These are phyloP conservation scores for Microplitis deprimator DNA, from an alignment of 2,888 invertebrate species.

Conservation along the genomic window DNA sequence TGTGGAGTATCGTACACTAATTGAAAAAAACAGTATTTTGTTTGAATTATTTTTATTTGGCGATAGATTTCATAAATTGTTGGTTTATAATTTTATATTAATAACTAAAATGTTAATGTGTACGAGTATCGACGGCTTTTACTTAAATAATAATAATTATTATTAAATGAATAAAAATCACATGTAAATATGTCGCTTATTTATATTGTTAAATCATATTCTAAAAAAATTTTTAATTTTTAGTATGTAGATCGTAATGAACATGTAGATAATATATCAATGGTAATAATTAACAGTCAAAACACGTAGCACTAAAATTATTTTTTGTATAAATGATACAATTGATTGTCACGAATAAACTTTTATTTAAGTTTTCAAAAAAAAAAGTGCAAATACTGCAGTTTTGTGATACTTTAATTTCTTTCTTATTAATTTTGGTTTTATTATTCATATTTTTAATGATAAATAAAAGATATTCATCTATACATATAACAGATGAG, in stretches of 20 bases:
- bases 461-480: neutral
- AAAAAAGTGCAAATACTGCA: neutral
- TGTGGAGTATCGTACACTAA: too few relatives aligned
- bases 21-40: neutral
- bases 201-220: neutral
- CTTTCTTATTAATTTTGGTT: neutral
- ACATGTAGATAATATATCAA: neutral
- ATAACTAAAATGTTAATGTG: neutral
- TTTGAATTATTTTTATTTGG: neutral
- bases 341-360: neutral
- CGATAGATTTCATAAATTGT: neutral
- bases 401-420: neutral
- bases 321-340: neutral
- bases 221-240: neutral
- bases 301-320: neutral
- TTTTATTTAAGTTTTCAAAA: neutral
- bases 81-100: neutral
- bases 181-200: neutral
- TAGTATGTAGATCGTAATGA: neutral
- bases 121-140: slow-evolving; percentile 62
- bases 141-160: slow-evolving; percentile 61
- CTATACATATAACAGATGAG: neutral
- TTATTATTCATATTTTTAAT: neutral
- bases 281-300: neutral
- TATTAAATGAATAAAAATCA: slow-evolving; percentile 60